phyloP scores from a whole-genome alignment of 2,888 invertebrate species.

The Cryptocephalus primarius region DNA sequence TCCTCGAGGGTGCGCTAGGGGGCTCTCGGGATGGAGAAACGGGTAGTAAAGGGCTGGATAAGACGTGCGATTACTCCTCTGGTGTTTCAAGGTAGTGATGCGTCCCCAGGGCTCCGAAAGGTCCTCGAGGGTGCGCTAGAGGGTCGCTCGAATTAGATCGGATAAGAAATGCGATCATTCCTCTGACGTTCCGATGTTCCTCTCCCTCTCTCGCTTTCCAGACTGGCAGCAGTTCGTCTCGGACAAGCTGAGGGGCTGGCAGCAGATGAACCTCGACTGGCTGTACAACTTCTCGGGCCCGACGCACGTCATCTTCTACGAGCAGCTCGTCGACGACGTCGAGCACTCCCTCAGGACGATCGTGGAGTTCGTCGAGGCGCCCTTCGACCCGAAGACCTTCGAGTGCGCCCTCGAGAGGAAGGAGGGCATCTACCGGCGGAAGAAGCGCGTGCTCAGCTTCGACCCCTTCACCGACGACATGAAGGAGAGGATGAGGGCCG shows the following conservation, averaged over 20 bases:
- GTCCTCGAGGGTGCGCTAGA: no score
- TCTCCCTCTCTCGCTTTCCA: conserved; percentile 26
- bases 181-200: no score
- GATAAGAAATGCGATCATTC: no score
- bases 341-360: conserved; percentile 46
- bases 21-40: no score
- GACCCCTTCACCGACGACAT: conserved; percentile 60
- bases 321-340: conserved; percentile 52
- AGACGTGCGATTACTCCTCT: no score
- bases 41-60: no score
- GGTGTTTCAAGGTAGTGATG: no score
- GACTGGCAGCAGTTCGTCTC: conserved; percentile 64
- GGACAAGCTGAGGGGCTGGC: conserved; percentile 56
- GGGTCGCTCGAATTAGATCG: no score
- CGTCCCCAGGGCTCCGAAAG: no score
- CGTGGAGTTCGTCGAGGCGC: conserved; percentile 45
- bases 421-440: conserved; percentile 59
- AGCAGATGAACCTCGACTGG: conserved; percentile 59
- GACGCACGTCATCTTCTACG: conserved; percentile 60
- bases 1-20: no score
- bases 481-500: conserved; percentile 41
- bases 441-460: conserved; percentile 52
- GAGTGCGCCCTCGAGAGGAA: conserved; percentile 32
- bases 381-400: conserved; percentile 23
- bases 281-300: conserved; percentile 56